Base-by-base conservation (phyloP, 1,140 invertebrate genomes). In the Manduca sexta region DNA sequence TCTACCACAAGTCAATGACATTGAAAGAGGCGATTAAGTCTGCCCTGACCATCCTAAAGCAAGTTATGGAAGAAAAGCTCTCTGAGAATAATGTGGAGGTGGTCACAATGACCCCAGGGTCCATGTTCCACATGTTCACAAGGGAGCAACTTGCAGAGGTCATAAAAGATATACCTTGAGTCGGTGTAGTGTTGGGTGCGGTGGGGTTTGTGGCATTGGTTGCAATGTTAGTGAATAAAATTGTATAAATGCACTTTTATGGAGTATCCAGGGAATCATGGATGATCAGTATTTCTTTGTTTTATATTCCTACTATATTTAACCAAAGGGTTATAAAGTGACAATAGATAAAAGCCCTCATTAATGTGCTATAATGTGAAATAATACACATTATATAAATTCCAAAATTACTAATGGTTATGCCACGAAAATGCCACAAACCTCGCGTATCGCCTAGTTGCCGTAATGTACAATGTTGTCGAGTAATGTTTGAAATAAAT, bases 31-130 rank as follows among this genome's bases (percentile, higher is more conserved):
- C 98, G 11, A 93, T 96, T 45, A 97, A 97, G 70, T 82, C 94
- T 29, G 93, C 96, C 2, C 84, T 99, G 11, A 97, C 94, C 6
- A 99, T 99, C 70, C 85, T 99, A 1, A 99, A 99, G 75, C 98
- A 99, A 88, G 98, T 99, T 0, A 99, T 99, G 98, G 98, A 99
- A 81, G 98, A 99, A 84, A 99, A 99, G 86, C 83, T 99, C 0
- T 99, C 95, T 58, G 95, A 96, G 18, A 96, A 93, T 29, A 99
- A 99, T 88, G 97, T 99, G 39, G 98, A 99, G 89, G 94, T 99
- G 29, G 96, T 97, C 69, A 96, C 94, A 12, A 95, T 99, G 86
- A 98, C 95, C 2, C 92, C 93, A 1, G 69, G 56, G 0, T 90
- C 91, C 7, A 86, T 93, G 56, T 99, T 97, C 88, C 93, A 97